Conservation (phyloP, 2,113 vertebrate genomes). For the Pandion haliaetus region DNA sequence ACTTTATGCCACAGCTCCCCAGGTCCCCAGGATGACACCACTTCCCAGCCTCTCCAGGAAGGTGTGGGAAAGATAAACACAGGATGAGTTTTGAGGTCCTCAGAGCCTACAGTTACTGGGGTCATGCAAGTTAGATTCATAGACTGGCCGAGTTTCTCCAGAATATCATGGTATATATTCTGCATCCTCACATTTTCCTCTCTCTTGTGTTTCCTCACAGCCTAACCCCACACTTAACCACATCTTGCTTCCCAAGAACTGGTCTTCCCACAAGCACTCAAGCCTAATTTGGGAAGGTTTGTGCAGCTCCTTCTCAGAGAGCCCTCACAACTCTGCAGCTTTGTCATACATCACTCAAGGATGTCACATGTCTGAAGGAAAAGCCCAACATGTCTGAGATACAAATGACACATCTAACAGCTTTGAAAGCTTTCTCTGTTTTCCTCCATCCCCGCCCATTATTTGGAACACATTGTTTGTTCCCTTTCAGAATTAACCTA, state of each 20-base stretch:
- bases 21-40: neutral
- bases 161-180: neutral
- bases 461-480: neutral
- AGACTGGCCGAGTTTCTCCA: neutral
- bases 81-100: neutral
- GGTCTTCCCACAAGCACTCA: neutral
- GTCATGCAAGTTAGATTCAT: neutral
- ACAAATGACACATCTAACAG: neutral
- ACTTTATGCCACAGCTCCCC: neutral
- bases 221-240: neutral
- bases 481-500: constrained; percentile 6
- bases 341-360: neutral
- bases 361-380: neutral
- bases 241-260: neutral
- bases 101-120: neutral
- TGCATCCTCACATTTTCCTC: neutral
- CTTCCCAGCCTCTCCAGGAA: neutral
- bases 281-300: neutral
- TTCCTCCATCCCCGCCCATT: neutral
- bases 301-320: neutral
- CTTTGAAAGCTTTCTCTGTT: neutral
- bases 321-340: neutral
- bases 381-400: neutral
- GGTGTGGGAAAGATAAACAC: neutral
- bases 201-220: neutral